Evolutionary conservation across 1,140 invertebrate species (phyloP).

Genomic region (Hylaeus anthracinus): DNA sequence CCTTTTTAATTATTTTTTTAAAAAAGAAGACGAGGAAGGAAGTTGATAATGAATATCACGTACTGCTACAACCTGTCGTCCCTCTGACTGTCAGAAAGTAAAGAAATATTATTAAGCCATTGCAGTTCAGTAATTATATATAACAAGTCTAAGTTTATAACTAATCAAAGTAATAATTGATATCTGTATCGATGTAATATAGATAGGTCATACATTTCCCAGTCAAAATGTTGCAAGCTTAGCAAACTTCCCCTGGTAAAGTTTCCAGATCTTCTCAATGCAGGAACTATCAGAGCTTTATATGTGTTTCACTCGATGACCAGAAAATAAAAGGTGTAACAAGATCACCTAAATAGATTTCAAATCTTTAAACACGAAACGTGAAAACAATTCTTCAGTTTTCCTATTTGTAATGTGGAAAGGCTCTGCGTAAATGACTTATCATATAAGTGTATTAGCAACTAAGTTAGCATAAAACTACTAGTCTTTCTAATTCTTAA

Average conservation of each 20-base stretch:
- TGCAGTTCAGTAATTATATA: conserved; percentile 43
- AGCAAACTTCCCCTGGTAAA: conserved; percentile 29
- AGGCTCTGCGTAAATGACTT: conserved; percentile 23
- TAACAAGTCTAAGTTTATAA: conserved; percentile 54
- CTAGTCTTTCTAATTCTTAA: conserved; percentile 57
- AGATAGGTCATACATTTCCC: conserved; percentile 51
- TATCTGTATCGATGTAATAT: conserved; percentile 62
- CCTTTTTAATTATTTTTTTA: conserved; percentile 38
- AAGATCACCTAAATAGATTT: conserved; percentile 34
- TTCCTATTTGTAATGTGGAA: conserved; percentile 37
- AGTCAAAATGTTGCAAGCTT: conserved; percentile 42
- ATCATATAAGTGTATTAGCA: conserved; percentile 40
- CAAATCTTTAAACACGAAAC: conserved; percentile 24
- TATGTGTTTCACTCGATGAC: conserved; percentile 48
- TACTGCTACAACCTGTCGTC: conserved; percentile 57
- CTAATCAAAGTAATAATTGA: conserved; percentile 64
- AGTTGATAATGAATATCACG: conserved; percentile 47
- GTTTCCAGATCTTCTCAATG: conserved; percentile 31
- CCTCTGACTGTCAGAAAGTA: conserved; percentile 63
- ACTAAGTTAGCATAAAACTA: conserved; percentile 51
- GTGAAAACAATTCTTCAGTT: conserved; percentile 42
- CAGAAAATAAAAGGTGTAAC: conserved; percentile 14
- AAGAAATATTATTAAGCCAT: conserved; percentile 58
- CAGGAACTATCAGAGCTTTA: conserved; percentile 45
- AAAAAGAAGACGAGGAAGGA: conserved; percentile 1